phyloP scores from a whole-genome alignment of 2,888 invertebrate species.

The Vandiemenella viatica region DNA sequence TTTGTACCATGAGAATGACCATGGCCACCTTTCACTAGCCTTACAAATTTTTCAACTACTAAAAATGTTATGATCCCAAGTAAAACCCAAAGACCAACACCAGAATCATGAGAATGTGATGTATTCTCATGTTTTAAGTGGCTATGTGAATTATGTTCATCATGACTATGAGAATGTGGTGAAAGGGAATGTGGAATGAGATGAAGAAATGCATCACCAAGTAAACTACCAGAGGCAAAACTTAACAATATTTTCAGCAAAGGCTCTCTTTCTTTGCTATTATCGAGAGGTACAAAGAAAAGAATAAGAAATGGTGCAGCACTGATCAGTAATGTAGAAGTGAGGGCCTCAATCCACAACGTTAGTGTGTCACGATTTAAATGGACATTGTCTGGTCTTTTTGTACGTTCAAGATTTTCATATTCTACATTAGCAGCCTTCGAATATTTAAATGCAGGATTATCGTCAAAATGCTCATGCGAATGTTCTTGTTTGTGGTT shows the following conservation, averaged over 20 bases:
- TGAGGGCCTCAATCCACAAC: slow-evolving; percentile 68
- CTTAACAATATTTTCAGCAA: slow-evolving; percentile 78
- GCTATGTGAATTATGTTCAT: slow-evolving; percentile 31
- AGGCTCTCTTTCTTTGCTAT: slow-evolving; percentile 66
- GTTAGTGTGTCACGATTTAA: slow-evolving; percentile 6
- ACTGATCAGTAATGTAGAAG: slow-evolving; percentile 86
- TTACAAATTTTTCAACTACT: slow-evolving; percentile 81
- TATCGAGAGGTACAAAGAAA: slow-evolving; percentile 84
- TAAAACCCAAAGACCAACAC: slow-evolving; percentile 84
- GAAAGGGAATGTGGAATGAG: slow-evolving; percentile 87
- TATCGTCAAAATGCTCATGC: slow-evolving; percentile 22
- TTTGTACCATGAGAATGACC: slow-evolving; percentile 37
- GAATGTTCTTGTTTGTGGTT: slow-evolving; percentile 13
- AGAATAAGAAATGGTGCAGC: slow-evolving; percentile 87
- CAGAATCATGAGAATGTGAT: slow-evolving; percentile 37
- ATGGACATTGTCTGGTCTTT: slow-evolving; percentile 7
- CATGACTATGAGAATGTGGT: slow-evolving; percentile 23
- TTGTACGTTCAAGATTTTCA: slow-evolving; percentile 7
- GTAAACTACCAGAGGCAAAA: slow-evolving; percentile 86
- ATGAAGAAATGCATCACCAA: slow-evolving; percentile 98
- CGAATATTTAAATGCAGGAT: slow-evolving; percentile 73
- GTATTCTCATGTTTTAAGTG: too few relatives aligned
- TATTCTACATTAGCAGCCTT: slow-evolving; percentile 42
- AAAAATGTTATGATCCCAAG: slow-evolving; percentile 86
- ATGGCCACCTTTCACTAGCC: slow-evolving; percentile 71